Conservation (phyloP, 2,888 invertebrate genomes). For the Archips crataeganus region DNA sequence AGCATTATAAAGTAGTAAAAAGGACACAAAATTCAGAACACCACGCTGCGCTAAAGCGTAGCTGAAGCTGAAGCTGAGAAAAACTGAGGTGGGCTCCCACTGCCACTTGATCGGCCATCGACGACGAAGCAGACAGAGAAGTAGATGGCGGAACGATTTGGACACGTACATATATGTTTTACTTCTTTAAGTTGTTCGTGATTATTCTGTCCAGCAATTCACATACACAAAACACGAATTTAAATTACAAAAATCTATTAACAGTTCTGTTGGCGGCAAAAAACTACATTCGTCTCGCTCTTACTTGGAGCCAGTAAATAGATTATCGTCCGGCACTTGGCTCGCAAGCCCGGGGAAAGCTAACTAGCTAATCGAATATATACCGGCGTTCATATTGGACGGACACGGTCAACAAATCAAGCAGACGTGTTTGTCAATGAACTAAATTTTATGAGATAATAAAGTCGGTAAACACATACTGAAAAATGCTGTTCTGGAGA, state of each 20-base stretch:
- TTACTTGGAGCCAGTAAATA: constrained; percentile 51
- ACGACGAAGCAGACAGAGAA: too few relatives aligned
- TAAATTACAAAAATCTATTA: constrained; percentile 10
- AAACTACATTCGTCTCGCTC: constrained; percentile 16
- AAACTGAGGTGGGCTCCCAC: too few relatives aligned
- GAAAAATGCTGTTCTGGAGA: too few relatives aligned
- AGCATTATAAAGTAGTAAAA: too few relatives aligned
- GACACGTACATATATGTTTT: too few relatives aligned
- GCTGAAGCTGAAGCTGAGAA: too few relatives aligned
- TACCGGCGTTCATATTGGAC: constrained; percentile 36
- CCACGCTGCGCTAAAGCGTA: too few relatives aligned
- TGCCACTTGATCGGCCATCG: too few relatives aligned
- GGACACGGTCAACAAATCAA: neutral
- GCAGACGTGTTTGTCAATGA: neutral
- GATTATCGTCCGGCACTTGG: constrained; percentile 58
- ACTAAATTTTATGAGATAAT: neutral
- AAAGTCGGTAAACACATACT: too few relatives aligned
- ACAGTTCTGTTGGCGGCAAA: neutral
- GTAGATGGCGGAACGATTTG: too few relatives aligned
- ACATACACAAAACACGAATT: neutral
- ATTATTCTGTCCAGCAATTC: neutral
- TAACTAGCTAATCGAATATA: constrained; percentile 52
- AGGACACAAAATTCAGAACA: too few relatives aligned
- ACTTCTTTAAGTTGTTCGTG: too few relatives aligned
- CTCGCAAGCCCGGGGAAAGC: constrained; percentile 53